Percentiles rank a stretch among this genome's conserved stretches.
Evolutionary conservation across 2,797 vertebrate species (phyloP).

Genomic region (Oophaga sylvatica): DNA sequence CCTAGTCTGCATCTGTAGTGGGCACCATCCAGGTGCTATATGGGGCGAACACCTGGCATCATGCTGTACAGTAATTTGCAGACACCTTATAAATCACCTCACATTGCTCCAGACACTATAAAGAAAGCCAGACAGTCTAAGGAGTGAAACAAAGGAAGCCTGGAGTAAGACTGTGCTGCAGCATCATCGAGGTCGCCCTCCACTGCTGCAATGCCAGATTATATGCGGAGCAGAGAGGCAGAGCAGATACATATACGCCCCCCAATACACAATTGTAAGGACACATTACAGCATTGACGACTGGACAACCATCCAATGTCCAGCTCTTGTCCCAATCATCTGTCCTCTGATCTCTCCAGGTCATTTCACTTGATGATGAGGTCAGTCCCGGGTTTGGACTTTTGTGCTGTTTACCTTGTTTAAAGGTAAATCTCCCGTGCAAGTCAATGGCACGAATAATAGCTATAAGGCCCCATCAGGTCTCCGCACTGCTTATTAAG

Average conservation of each 20-base stretch:
- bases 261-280: background rate
- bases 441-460: background rate
- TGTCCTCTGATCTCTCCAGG: background rate
- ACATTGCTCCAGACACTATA: background rate
- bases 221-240: no score
- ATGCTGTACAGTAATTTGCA: background rate
- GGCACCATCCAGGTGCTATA: background rate
- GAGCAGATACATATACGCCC: background rate
- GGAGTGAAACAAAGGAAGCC: constrained; percentile 10
- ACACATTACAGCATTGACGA: background rate
- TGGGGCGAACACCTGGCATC: background rate
- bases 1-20: background rate
- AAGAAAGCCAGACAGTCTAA: constrained; percentile 19
- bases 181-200: background rate
- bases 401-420: background rate
- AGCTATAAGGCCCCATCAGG: no score
- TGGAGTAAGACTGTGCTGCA: background rate
- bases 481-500: no score
- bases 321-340: background rate
- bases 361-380: background rate
- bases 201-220: background rate
- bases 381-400: background rate
- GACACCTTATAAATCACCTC: constrained; percentile 12
- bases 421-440: background rate
- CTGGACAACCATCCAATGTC: background rate